Evolutionary conservation across 2,113 vertebrate species (phyloP).

Genomic region (Solea solea): DNA sequence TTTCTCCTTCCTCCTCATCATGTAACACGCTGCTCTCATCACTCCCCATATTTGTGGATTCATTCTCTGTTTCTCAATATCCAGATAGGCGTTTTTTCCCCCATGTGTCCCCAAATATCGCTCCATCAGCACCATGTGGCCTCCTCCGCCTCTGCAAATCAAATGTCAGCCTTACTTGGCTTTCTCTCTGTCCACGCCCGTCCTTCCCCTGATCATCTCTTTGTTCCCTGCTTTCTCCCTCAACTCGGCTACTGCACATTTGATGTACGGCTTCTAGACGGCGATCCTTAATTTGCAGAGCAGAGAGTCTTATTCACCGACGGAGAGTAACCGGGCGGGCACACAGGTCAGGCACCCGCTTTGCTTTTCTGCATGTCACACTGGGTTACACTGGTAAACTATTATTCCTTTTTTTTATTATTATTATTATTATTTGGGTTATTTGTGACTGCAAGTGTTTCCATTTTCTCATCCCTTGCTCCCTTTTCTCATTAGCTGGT

Average conservation of each 20-base stretch:
- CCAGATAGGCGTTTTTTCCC: neutral
- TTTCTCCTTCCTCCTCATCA: neutral
- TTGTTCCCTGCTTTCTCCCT: slow-evolving; percentile 68
- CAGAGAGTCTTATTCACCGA: slow-evolving; percentile 94
- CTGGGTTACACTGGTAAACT: no score
- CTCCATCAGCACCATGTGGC: slow-evolving; percentile 31
- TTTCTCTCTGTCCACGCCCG: slow-evolving; percentile 10
- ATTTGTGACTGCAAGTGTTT: no score
- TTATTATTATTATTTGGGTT: no score
- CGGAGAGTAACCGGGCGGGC: slow-evolving; percentile 89
- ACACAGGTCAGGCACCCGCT: slow-evolving; percentile 82
- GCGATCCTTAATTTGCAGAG: slow-evolving; percentile 92
- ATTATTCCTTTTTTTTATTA: no score
- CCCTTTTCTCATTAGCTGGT: no score
- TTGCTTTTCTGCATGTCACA: neutral
- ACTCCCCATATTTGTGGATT: neutral
- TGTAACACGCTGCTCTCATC: neutral
- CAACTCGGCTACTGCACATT: slow-evolving; percentile 72
- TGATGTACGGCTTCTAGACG: slow-evolving; percentile 83
- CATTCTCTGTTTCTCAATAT: neutral
- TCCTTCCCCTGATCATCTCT: slow-evolving; percentile 51
- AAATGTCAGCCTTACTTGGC: slow-evolving; percentile 9
- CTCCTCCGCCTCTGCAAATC: slow-evolving; percentile 34
- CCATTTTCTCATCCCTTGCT: no score
- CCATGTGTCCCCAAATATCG: neutral